Base-by-base conservation (phyloP, 2,797 vertebrate genomes). In the Perodicticus potto region DNA sequence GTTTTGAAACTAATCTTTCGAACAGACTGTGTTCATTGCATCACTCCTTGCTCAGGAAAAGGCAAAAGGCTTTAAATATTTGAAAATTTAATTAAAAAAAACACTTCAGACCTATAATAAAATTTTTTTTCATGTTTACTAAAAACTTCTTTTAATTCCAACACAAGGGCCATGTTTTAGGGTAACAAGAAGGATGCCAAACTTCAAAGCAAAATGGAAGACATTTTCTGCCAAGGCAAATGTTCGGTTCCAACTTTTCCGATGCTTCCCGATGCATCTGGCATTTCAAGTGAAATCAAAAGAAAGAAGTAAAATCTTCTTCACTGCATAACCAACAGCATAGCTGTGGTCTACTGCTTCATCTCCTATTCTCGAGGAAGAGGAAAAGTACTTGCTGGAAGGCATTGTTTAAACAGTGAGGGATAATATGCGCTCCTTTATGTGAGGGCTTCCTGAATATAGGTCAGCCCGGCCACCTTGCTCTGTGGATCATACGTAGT, bases 101-200 rank as follows among this genome's bases (percentile, higher is more conserved):
- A 4, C 16, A 16, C 4, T 22, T 34, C 13, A 57, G 20, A 77
- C 22, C 12, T 7, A 12, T 19, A 84, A 76, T n/a, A 67, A 76
- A 10, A 10, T 45, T 45, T 45, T 8, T 45, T 45, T 45, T 86
- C 81, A 72, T 32, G 14, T 87, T 93, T 78, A 65, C 27, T 87
- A 88, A 84, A 91, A 77, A 87, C 86, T 94, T 92, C 77, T 89
- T 10, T 94, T 94, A 95, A 27, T 93, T 67, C 57, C 81, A 95
- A 95, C 90, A 95, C 59, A 86, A 67, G 6, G 49, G 87, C 61
- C 61, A 49, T 86, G 76, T 13, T 89, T 83, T 70, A 29, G 29
- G 43, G 20, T 92, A 76, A 86, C 61, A 94, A 0, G 23, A 94
- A 93, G 25, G n/a, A 87, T 70, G 40, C 12, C 86, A 77, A 82